Evolutionary conservation across 2,113 vertebrate species (phyloP).

Genomic region (Neopipo cinnamomea): DNA sequence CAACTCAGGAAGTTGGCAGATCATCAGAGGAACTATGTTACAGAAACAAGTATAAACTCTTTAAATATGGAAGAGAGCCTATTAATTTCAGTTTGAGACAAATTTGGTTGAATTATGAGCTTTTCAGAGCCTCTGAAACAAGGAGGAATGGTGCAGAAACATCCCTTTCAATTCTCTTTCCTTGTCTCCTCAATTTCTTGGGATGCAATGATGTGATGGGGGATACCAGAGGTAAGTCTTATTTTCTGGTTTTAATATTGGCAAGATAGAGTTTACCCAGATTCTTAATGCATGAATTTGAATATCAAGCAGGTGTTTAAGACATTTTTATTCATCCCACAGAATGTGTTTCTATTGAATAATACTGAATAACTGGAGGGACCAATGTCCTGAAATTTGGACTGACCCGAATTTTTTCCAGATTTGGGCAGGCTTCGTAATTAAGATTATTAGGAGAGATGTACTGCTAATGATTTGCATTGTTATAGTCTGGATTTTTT

Average conservation of each 20-base stretch:
- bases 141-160: not conserved
- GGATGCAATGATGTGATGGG: not conserved
- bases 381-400: not conserved
- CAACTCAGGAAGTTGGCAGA: not conserved
- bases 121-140: not conserved
- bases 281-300: not conserved
- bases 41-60: not conserved
- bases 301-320: not conserved
- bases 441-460: not conserved
- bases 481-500: not conserved
- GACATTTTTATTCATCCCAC: not conserved
- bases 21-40: not conserved
- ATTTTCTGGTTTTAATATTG: not conserved
- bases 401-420: not conserved
- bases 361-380: not conserved
- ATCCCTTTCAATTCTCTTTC: not conserved
- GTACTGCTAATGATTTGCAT: not conserved
- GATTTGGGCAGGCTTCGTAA: not conserved
- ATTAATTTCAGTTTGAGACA: not conserved
- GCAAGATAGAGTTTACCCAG: not conserved
- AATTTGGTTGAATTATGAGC: not conserved
- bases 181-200: not conserved
- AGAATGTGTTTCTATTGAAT: not conserved
- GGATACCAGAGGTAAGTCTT: not conserved
- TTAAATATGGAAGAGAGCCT: not conserved